Conservation (phyloP, 2,113 vertebrate genomes). For the Anarhynchus alexandrinus region DNA sequence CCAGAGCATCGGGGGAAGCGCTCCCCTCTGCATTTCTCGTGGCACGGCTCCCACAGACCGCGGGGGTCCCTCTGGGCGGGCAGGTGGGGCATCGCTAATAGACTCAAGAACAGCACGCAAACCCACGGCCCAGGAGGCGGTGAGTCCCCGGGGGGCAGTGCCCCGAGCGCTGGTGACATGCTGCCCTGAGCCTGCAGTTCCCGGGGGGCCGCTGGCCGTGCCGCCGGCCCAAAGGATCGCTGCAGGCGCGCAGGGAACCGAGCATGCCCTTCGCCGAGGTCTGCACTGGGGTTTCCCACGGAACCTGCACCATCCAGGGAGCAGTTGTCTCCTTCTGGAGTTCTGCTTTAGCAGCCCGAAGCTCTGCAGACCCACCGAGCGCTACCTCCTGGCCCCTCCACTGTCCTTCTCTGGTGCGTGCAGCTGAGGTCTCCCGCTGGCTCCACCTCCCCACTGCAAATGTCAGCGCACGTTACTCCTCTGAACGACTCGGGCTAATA, state of each 20-base stretch:
- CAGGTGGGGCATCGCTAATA: neutral
- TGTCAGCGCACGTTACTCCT: neutral
- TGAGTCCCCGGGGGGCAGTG: neutral
- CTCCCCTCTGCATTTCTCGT: neutral
- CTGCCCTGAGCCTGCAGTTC: neutral
- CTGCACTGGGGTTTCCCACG: neutral
- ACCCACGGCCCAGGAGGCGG: accelerated
- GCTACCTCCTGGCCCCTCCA: neutral
- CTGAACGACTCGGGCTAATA: accelerated
- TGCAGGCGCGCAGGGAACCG: accelerated
- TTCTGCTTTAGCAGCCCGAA: neutral
- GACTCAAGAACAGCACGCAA: too few species aligned
- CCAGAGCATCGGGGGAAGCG: neutral
- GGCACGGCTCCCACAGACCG: accelerated
- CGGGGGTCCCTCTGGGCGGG: neutral
- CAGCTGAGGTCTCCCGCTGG: neutral
- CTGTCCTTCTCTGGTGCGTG: neutral
- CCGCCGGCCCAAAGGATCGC: neutral
- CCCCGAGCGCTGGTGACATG: accelerated
- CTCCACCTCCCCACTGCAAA: neutral
- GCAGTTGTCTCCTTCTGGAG: neutral
- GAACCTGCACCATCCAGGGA: neutral
- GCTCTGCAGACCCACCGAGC: neutral
- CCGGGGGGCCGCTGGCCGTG: neutral
- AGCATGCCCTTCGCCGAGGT: neutral